Base-by-base conservation (phyloP, 1,140 invertebrate genomes). In the Drosophila guanche region DNA sequence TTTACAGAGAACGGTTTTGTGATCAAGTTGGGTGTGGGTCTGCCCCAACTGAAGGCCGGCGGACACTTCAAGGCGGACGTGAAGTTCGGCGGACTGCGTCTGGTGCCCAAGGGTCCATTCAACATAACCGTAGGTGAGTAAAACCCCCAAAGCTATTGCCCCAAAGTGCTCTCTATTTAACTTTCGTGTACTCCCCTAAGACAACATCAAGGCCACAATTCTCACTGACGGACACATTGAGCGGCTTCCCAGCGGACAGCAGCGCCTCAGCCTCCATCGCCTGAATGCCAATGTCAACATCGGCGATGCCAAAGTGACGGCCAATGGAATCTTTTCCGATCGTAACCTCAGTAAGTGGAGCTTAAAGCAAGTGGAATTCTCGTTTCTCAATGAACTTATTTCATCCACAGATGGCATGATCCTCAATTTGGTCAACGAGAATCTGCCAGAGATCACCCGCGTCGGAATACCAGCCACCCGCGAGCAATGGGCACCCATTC, bases 21-120 rank as follows among this genome's bases (percentile, higher is more conserved):
- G 25, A 79, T 91, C 16, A 90, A 91, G 43, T 27, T 91, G 65
- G 74, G 81, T 23, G 52, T 76, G 22, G 83, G 80, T 40, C 51
- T 86, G 66, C 88, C 88, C 3, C 70, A 88, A 41, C 51, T 91
- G 5, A 89, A 80, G 58, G 90, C 90, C 20, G 85, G 86, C 5
- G 90, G 90, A 46, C 83, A 90, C 46, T 90, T 90, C 62, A 91
- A 91, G 83, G 90, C 90, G 50, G 90, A 91, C 58, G 90, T 91
- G 5, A 90, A 90, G 62, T 90, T 91, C 50, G 90, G 88, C n/a
- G 89, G 86, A 16, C 70, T 91, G 58, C 89, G 90, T n/a, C 72
- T 91, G 52, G 84, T 90, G 65, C 89, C 91, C 55, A 91, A 91
- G 65, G 91, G 91, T 47, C 85, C 86, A 7, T 91, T 91, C 40